Evolutionary conservation across 2,888 invertebrate genomes (phyloP).

Genomic region (Dysmachus trigonus): DNA sequence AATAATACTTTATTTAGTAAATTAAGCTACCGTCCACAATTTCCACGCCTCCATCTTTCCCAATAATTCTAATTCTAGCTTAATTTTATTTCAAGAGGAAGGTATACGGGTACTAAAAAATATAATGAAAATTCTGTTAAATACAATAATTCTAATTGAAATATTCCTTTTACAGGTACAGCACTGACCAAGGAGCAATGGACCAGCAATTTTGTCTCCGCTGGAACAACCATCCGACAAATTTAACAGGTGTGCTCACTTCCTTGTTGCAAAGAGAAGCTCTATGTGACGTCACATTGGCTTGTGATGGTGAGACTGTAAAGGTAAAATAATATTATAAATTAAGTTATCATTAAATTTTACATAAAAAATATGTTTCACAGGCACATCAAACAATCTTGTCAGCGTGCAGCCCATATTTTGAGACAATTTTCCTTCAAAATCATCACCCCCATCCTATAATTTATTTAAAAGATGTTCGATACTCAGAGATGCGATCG

Average conservation of each 20-base stretch:
- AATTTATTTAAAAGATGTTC: constrained; percentile 92
- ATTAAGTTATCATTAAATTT: neutral
- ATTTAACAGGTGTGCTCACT: constrained; percentile 88
- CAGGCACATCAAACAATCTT: constrained; percentile 92
- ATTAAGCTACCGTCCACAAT: neutral
- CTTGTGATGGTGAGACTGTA: constrained; percentile 89
- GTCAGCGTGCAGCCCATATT: constrained; percentile 93
- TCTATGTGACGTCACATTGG: constrained; percentile 91
- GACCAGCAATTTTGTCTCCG: constrained; percentile 87
- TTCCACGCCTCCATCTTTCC: neutral
- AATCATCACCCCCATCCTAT: constrained; percentile 91
- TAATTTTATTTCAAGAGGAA: neutral
- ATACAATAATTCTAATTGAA: neutral
- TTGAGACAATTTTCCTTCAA: constrained; percentile 89
- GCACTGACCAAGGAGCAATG: constrained; percentile 69
- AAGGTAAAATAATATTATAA: constrained; percentile 67
- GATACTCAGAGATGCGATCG: constrained; percentile 88
- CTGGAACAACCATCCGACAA: constrained; percentile 94
- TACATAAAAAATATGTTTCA: neutral
- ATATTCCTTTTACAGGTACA: constrained; percentile 58
- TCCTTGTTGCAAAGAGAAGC: constrained; percentile 88
- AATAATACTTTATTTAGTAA: neutral
- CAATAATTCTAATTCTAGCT: neutral
- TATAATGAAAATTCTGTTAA: neutral
- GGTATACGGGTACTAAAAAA: neutral